Evolutionary conservation across 2,888 invertebrate genomes (phyloP), one percentile per base, ranked within the genome.

Genomic region (Euspilapteryx auroguttella): DNA sequence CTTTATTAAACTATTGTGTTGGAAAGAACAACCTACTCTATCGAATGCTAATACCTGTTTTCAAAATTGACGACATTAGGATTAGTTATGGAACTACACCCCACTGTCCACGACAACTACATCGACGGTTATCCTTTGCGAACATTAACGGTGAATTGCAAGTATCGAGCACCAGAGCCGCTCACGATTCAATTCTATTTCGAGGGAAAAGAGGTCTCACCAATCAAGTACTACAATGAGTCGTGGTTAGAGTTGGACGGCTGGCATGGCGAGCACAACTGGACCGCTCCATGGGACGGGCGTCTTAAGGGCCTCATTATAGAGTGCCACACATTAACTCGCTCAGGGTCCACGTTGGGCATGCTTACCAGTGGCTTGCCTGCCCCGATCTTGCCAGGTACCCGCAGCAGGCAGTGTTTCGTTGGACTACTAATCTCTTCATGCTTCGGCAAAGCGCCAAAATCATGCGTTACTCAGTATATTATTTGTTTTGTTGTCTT

Each of bases 31-130:
- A n/a, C n/a, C n/a, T n/a, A n/a, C n/a, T n/a, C n/a, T n/a, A n/a
- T n/a, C n/a, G n/a, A n/a, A n/a, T n/a, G n/a, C n/a, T n/a, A n/a
- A n/a, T n/a, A n/a, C n/a, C n/a, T n/a, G n/a, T n/a, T n/a, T n/a
- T n/a, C n/a, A n/a, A n/a, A n/a, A n/a, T n/a, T n/a, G n/a, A n/a
- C n/a, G n/a, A n/a, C n/a, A n/a, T 30, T 64, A 71, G 71, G 68
- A 38, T 47, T 69, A 40, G 41, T 65, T 34, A 71, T 71, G 69
- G 71, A 71, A 61, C 59, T 71, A 13, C 63, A 61, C 32, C 68
- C 69, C 24, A 53, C 50, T 32, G 51, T 69, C 34, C 45, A 49
- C 34, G 53, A 58, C 28, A 42, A 39, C 26, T 39, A 35, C 27
- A 39, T 37, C 14, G 35, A 39, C 21, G 38, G 45, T 33, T 36